A percentile compares a stretch with the other conserved stretches of the same genome.
Evolutionary conservation across 2,888 invertebrate genomes (phyloP).

Genomic region (Bellardia bayeri): DNA sequence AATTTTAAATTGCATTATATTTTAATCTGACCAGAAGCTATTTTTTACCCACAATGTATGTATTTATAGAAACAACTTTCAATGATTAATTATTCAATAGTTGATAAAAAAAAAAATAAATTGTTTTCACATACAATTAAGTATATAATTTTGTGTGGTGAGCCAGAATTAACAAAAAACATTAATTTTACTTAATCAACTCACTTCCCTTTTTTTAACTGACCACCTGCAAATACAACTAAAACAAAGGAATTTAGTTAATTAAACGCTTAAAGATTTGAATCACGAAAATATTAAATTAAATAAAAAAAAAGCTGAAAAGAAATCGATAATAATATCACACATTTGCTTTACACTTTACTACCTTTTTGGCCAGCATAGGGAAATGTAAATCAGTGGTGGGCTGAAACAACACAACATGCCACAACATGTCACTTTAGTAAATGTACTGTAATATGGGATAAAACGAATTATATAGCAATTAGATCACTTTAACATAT

Average conservation of each 20-base stretch:
- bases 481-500: too few relatives aligned
- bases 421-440: too few relatives aligned
- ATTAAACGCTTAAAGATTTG: constrained; percentile 7
- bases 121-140: not conserved
- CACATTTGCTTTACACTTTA: not conserved
- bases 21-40: too few relatives aligned
- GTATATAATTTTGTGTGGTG: not conserved
- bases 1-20: too few relatives aligned
- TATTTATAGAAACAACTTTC: not conserved
- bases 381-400: too few relatives aligned
- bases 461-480: too few relatives aligned
- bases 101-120: not conserved
- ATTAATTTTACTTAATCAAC: constrained; percentile 26
- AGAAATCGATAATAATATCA: not conserved
- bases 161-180: not conserved
- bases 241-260: not conserved
- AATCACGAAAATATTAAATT: constrained; percentile 7
- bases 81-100: constrained; percentile 25
- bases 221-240: not conserved
- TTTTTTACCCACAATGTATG: not conserved
- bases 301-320: not conserved
- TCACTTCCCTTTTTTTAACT: not conserved
- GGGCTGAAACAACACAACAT: too few relatives aligned
- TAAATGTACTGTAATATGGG: too few relatives aligned
- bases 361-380: too few relatives aligned